Evolutionary conservation across 2,888 invertebrate genomes (phyloP).

Genomic region (Dromius quadrimaculatus): DNA sequence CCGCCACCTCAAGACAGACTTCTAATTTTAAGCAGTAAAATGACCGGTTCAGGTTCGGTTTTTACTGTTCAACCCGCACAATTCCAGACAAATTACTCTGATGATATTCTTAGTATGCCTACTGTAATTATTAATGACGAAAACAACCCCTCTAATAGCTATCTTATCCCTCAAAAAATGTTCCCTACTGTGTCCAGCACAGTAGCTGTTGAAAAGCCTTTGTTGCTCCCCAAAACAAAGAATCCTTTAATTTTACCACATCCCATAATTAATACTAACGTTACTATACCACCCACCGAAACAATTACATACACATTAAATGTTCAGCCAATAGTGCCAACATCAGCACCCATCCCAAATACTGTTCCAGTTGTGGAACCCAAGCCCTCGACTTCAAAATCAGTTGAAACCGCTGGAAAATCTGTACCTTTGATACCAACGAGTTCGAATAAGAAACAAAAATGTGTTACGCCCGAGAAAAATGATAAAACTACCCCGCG

Average conservation of each 20-base stretch:
- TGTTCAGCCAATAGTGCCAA: background rate
- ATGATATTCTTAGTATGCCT: conserved; percentile 63
- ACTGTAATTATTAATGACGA: conserved; percentile 59
- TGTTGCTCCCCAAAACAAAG: too few species aligned
- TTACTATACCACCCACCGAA: background rate
- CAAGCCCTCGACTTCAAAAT: conserved; percentile 1
- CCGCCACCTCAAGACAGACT: conserved; percentile 21
- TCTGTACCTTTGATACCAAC: conserved; percentile 38
- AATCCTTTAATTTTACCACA: conserved; percentile 9
- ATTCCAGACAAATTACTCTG: conserved; percentile 56
- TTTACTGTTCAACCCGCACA: conserved; percentile 40
- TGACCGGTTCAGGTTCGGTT: conserved; percentile 17
- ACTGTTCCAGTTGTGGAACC: background rate
- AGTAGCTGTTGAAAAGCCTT: background rate
- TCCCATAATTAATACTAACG: conserved; percentile 10
- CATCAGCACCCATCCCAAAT: background rate
- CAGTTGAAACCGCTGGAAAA: background rate
- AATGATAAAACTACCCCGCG: conserved; percentile 49
- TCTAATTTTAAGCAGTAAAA: conserved; percentile 28
- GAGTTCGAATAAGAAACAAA: conserved; percentile 32
- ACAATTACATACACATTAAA: conserved; percentile 13
- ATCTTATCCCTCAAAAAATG: conserved; percentile 22
- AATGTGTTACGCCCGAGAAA: conserved; percentile 30
- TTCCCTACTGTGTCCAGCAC: conserved; percentile 5
- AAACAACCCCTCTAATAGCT: background rate